Evolutionary conservation across 2,888 invertebrate species (phyloP).

Genomic region (Synergus japonicus): DNA sequence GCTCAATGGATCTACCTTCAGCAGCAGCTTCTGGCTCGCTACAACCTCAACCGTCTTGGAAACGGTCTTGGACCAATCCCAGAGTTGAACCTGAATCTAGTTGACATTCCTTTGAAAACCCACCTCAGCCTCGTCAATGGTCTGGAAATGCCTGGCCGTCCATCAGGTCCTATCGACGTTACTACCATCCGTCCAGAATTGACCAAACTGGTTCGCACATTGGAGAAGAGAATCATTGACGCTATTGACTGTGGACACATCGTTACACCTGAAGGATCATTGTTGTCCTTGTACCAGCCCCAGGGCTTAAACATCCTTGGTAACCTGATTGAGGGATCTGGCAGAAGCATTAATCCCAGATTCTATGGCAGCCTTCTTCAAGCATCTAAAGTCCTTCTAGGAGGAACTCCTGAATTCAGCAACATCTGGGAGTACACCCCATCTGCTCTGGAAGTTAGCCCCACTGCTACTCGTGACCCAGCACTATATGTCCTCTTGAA

Average conservation of each 20-base stretch:
- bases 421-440: conserved; percentile 79
- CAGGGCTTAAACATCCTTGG: conserved; percentile 84
- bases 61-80: conserved; percentile 84
- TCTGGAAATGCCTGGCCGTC: conserved; percentile 82
- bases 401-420: conserved; percentile 74
- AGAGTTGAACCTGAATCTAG: conserved; percentile 79
- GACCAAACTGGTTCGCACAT: conserved; percentile 77
- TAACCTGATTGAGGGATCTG: conserved; percentile 83
- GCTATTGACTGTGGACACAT: conserved; percentile 81
- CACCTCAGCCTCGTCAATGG: conserved; percentile 83
- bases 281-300: conserved; percentile 81
- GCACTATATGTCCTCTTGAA: conserved; percentile 85
- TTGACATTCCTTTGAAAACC: conserved; percentile 81
- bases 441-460: conserved; percentile 83
- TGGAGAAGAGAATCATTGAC: conserved; percentile 80
- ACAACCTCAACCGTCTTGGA: conserved; percentile 87
- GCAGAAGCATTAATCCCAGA: conserved; percentile 81
- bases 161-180: conserved; percentile 63
- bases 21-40: conserved; percentile 85
- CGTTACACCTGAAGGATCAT: conserved; percentile 78
- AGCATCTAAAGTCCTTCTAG: conserved; percentile 81
- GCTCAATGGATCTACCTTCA: conserved; percentile 81
- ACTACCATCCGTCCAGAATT: conserved; percentile 76
- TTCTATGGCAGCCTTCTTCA: conserved; percentile 81
- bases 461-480: conserved; percentile 84